phyloP scores from a whole-genome alignment of 2,888 invertebrate genomes.

The Macrosoma leucophasiata region DNA sequence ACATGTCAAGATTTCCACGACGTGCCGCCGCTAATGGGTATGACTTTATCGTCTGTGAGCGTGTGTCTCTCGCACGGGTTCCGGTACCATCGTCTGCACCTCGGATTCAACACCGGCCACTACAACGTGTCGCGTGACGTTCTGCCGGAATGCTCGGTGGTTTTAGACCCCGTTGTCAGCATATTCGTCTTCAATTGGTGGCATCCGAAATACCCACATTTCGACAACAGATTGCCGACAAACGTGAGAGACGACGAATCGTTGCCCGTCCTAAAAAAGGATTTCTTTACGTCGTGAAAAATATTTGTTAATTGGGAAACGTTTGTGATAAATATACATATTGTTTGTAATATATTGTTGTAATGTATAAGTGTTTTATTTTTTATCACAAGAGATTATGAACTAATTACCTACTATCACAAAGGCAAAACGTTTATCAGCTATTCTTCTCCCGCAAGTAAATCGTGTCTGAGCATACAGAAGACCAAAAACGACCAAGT shows the following conservation, averaged over 20 bases:
- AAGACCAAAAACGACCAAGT: too few species aligned
- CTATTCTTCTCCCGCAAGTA: too few species aligned
- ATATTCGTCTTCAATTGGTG: conserved; percentile 77
- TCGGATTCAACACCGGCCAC: conserved; percentile 63
- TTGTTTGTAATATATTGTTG: conserved; percentile 10
- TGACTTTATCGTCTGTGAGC: conserved; percentile 72
- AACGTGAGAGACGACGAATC: conserved; percentile 41
- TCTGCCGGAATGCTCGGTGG: conserved; percentile 44
- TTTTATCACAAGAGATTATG: too few species aligned
- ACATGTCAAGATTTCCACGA: conserved; percentile 72
- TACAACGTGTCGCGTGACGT: conserved; percentile 41
- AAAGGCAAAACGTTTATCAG: too few species aligned
- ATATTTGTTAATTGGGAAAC: conserved; percentile 16
- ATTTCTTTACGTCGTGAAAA: conserved; percentile 40
- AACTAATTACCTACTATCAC: too few species aligned
- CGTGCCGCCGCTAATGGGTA: conserved; percentile 76
- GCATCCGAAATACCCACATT: conserved; percentile 72
- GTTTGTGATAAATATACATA: conserved; percentile 16
- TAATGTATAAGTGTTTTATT: conserved; percentile 5
- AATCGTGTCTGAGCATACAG: too few species aligned
- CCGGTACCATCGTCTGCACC: conserved; percentile 67
- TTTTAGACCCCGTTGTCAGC: conserved; percentile 48
- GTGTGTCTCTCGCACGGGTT: conserved; percentile 73
- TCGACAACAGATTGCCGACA: conserved; percentile 39
- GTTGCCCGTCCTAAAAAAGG: conserved; percentile 41